Evolutionary conservation across 2,888 invertebrate species (phyloP), one percentile per base, ranked within the genome.

Genomic region (Prenolepis imparis): DNA sequence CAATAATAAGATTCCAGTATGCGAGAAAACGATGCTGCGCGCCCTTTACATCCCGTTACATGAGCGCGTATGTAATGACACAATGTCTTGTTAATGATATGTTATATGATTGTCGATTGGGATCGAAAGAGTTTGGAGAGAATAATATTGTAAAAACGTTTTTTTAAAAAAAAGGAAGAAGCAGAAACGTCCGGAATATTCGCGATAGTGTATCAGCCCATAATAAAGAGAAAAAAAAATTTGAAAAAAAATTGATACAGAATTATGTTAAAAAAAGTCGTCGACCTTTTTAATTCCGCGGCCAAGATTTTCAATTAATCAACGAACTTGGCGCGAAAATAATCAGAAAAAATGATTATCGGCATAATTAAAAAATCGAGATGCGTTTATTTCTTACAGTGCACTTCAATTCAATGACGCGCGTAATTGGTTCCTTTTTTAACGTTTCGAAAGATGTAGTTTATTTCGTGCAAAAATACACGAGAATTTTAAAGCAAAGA

Each of bases 151-250:
- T 61, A 24, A 63, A 61, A 44, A 48, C 12, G 21, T n/a, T n/a
- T n/a, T n/a, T n/a, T n/a, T n/a, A 28, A 28, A 3, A 15, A n/a
- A 57, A 82, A 21, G 36, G 32, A 41, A 73, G 66, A 74, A 82
- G 74, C 73, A 59, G 66, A 82, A 74, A 66, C 11, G 32, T 74
- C 55, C 61, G 32, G 3, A 48, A 74, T 36, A 57, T 36, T 61
- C 6, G 61, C 36, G 36, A 82, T 18, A 48, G 11, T 18, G 1
- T n/a, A n/a, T 48, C 32, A 18, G 36, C 5, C 5, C 1, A 9
- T 1, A 12, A 36, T 11, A 9, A 48, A n/a, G n/a, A n/a, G n/a
- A n/a, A n/a, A n/a, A n/a, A n/a, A n/a, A n/a, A n/a, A n/a, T n/a
- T n/a, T n/a, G 28, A 61, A 36, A 64, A 6, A 52, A 3, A 61